phyloP scores from a whole-genome alignment of 1,140 invertebrate genomes.

The Drosophila orena region DNA sequence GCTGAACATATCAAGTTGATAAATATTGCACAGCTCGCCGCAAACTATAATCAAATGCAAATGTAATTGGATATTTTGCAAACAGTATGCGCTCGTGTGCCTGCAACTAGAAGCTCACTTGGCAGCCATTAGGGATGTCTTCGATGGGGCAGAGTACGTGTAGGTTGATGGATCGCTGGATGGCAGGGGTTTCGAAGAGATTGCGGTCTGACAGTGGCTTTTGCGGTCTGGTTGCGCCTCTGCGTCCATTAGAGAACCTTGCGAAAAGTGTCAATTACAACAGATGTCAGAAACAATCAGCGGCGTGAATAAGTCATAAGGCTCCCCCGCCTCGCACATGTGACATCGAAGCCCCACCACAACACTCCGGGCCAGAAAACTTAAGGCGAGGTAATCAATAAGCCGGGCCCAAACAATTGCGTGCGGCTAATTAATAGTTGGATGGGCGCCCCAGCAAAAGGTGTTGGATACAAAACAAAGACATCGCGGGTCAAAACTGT shows the following conservation, averaged over 20 bases:
- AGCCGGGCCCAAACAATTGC: constrained; percentile 44
- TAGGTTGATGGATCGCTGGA: constrained; percentile 21
- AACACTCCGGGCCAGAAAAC: not conserved
- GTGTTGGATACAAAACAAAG: constrained; percentile 69
- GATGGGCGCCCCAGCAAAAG: constrained; percentile 40
- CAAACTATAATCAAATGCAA: constrained; percentile 47
- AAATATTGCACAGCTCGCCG: constrained; percentile 3
- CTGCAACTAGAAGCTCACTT: constrained; percentile 26
- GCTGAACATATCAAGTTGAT: constrained; percentile 39
- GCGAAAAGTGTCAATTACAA: constrained; percentile 77
- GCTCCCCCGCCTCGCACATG: constrained; percentile 20
- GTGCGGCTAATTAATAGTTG: constrained; percentile 75
- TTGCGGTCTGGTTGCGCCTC: constrained; percentile 41
- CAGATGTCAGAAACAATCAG: constrained; percentile 77
- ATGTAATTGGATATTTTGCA: constrained; percentile 63
- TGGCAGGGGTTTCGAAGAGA: constrained; percentile 4
- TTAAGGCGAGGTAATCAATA: constrained; percentile 43
- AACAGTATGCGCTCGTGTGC: constrained; percentile 37
- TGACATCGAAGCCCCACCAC: constrained; percentile 23
- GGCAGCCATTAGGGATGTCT: constrained; percentile 43
- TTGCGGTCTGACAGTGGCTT: constrained; percentile 53
- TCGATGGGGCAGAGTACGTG: constrained; percentile 15
- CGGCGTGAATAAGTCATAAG: constrained; percentile 70
- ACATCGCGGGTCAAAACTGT: constrained; percentile 59
- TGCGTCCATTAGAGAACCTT: constrained; percentile 53